Base-by-base conservation (phyloP, 2,113 vertebrate genomes). In the Cebus imitator region DNA sequence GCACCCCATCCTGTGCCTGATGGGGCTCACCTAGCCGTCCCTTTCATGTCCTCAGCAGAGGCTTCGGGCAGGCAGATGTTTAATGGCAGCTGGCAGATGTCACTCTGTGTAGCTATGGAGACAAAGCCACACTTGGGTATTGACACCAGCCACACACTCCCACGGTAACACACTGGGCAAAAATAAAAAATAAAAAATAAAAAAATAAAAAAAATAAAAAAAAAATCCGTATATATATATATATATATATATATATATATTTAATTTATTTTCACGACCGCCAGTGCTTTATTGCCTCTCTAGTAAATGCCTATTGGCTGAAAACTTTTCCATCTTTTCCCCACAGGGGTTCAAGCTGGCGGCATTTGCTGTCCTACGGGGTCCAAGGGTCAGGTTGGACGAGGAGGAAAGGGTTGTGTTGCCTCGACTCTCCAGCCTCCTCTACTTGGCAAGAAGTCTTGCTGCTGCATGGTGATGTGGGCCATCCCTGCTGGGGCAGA, bases 221-320 rank as follows among this genome's bases (percentile, higher is more conserved):
- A n/a, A n/a, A n/a, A n/a, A n/a, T n/a, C n/a, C n/a, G n/a, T n/a
- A n/a, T n/a, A n/a, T n/a, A n/a, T 40, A 40, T 40, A 40, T 40
- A 40, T 40, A 40, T 40, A 40, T 40, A 40, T 40, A 40, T 40
- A 40, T 40, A 40, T 40, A 40, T 40, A 40, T 40, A 40, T 40
- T 40, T 40, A n/a, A n/a, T n/a, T n/a, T n/a, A n/a, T 40, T 40
- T 8, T 95, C 32, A 75, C 9, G 90, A 86, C 5, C 27, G 9
- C 45, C 5, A 7, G 23, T 3, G 2, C n/a, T 97, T 97, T 98
- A 98, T 92, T 97, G 78, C 17, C 40, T 55, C 30, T 27, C 18
- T 2, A 8, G 50, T 1, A 8, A 32, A 20, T 9, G 25, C 58
- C 12, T 40, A 40, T 88, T 11, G 3, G 27, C 23, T 32, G n/a